Conservation (phyloP, 1,140 invertebrate genomes). For the Acromyrmex charruanus region DNA sequence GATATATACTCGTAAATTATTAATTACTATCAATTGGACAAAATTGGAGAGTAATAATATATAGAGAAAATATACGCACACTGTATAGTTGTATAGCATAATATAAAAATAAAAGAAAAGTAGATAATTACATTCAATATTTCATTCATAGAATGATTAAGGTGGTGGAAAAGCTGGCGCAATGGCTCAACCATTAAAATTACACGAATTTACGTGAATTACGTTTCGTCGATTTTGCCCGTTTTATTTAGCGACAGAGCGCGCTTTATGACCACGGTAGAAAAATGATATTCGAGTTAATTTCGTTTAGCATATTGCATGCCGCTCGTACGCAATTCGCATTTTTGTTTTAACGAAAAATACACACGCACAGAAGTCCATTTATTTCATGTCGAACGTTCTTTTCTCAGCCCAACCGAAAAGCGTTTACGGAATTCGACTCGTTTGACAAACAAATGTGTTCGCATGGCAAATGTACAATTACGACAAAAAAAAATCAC, state of each 20-base stretch:
- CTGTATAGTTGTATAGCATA: neutral
- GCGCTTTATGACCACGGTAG: slow-evolving; percentile 25
- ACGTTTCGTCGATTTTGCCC: slow-evolving; percentile 46
- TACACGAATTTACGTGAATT: slow-evolving; percentile 51
- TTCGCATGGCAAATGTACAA: slow-evolving; percentile 27
- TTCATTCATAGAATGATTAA: slow-evolving; percentile 32
- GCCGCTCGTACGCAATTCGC: slow-evolving; percentile 32
- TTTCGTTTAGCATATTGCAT: slow-evolving; percentile 54
- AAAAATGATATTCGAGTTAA: slow-evolving; percentile 59
- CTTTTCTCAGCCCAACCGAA: neutral
- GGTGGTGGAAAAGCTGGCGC: slow-evolving; percentile 28
- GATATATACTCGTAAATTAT: neutral
- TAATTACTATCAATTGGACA: neutral
- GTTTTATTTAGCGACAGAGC: slow-evolving; percentile 46
- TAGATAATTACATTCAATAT: slow-evolving; percentile 42
- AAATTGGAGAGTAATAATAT: neutral
- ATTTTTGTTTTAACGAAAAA: slow-evolving; percentile 56
- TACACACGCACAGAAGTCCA: slow-evolving; percentile 26
- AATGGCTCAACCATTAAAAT: slow-evolving; percentile 34
- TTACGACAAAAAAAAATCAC: slow-evolving; percentile 28
- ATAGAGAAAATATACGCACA: neutral
- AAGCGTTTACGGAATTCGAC: slow-evolving; percentile 45
- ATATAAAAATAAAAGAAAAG: slow-evolving; percentile 25
- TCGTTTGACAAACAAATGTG: slow-evolving; percentile 41
- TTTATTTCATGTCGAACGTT: slow-evolving; percentile 52